Conservation (phyloP, 2,797 vertebrate species). For the Oryzias dopingdopingensis region DNA sequence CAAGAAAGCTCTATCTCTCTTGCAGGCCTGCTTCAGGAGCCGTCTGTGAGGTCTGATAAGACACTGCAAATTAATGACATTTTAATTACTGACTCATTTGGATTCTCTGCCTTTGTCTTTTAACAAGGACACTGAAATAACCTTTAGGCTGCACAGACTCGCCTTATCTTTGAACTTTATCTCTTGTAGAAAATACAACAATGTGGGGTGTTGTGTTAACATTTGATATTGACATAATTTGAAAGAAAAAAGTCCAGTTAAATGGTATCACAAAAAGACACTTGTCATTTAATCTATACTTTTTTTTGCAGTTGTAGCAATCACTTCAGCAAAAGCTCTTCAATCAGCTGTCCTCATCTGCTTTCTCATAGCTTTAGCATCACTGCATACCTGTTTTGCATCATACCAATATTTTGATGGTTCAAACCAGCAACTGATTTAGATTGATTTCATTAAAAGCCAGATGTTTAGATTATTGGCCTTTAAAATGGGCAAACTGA, state of each 20-base stretch:
- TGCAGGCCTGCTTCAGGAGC: slow-evolving; percentile 62
- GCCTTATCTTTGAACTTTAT: slow-evolving; percentile 37
- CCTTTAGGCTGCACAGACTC: slow-evolving; percentile 35
- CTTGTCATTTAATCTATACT: slow-evolving; percentile 8
- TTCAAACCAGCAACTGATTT: no score
- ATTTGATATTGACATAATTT: slow-evolving; percentile 30
- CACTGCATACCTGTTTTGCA: slow-evolving; percentile 13
- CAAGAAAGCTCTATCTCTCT: slow-evolving; percentile 49
- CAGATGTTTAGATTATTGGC: no score
- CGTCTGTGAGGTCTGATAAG: slow-evolving; percentile 72
- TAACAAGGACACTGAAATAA: slow-evolving; percentile 51
- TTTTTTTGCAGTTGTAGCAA: slow-evolving; percentile 1
- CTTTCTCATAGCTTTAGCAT: slow-evolving; percentile 1
- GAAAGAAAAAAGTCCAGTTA: slow-evolving; percentile 9
- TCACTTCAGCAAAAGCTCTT: slow-evolving; percentile 1
- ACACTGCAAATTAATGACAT: slow-evolving; percentile 68
- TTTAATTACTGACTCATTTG: slow-evolving; percentile 74
- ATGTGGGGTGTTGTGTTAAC: slow-evolving; percentile 23
- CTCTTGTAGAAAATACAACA: slow-evolving; percentile 47
- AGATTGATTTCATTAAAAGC: no score
- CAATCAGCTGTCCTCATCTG: background rate
- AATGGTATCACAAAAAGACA: slow-evolving; percentile 5
- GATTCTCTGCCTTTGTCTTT: slow-evolving; percentile 59
- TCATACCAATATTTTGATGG: background rate
- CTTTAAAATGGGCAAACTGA: no score